Percentiles rank a stretch among this genome's conserved stretches.
These are phyloP conservation scores for Torymus texanus DNA, from an alignment of 2,888 invertebrate genomes.

Conservation along the genomic window DNA sequence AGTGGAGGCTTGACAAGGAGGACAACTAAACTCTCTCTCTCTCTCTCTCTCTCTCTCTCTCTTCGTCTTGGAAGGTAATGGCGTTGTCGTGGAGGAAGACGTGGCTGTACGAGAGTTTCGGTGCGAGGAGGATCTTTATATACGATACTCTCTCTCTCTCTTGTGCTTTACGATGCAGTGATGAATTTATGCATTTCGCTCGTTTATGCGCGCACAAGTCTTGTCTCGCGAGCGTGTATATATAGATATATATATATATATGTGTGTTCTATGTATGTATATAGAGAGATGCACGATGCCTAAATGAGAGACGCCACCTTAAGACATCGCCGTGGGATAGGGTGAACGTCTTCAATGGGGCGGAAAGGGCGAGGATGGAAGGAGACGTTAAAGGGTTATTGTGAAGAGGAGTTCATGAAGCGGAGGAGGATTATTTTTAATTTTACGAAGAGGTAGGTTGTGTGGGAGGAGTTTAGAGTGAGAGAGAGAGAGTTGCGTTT, in stretches of 20 bases:
- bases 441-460: too few species aligned
- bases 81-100: conserved; percentile 1
- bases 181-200: conserved; percentile 52
- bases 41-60: background rate
- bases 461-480: too few species aligned
- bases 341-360: too few species aligned
- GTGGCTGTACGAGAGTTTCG: background rate
- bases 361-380: too few species aligned
- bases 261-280: background rate
- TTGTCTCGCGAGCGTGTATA: conserved; percentile 19
- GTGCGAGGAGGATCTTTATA: conserved; percentile 29
- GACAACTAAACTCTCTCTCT: conserved; percentile 3
- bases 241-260: conserved; percentile 8
- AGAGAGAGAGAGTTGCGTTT: too few species aligned
- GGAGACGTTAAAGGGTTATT: too few species aligned
- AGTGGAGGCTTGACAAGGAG: background rate
- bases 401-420: too few species aligned
- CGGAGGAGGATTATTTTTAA: too few species aligned
- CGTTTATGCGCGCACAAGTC: background rate
- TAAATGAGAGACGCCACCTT: too few species aligned
- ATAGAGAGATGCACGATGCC: too few species aligned
- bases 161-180: conserved; percentile 40
- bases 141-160: conserved; percentile 14
- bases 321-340: too few species aligned
- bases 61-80: conserved; percentile 2